Evolutionary conservation across 2,797 vertebrate species (phyloP), one percentile per base, ranked within the genome.

Genomic region (Jordanella pulchra): DNA sequence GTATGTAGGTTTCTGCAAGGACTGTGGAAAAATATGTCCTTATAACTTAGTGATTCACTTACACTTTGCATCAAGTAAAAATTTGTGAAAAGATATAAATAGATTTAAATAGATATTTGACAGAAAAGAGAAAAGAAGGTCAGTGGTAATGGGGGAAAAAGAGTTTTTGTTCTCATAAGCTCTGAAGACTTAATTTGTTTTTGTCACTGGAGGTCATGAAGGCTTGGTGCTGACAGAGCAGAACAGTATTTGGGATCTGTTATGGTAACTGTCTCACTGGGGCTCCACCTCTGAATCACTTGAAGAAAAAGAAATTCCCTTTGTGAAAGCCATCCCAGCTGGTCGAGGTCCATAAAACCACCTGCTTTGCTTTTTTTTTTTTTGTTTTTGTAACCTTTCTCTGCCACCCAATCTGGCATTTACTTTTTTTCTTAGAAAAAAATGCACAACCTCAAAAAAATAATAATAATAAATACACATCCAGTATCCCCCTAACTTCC

Each of bases 121-220:
- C 17, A 53, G 4, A 21, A 48, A 61, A 55, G 75, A 72, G 45
- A 27, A 30, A n/a, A 48, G 44, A 73, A 72, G 65, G 53, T 50
- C 28, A 55, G 18, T 13, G 42, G 66, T 71, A 68, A 30, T 18
- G 66, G 65, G 68, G 65, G 25, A 71, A 58, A 81, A 78, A 82
- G 75, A 55, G 65, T 69, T 18, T 54, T 65, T 23, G 51, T 48
- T 78, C 28, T 71, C 72, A 84, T 76, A 75, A 81, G 87, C 84
- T 89, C 85, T 81, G 89, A 89, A 78, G 39, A 77, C 82, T 84
- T 82, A 86, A 92, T 91, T 61, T 89, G 84, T 86, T 86, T 88
- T 86, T 87, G 90, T 90, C 80, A 76, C 67, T 60, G 84, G 73
- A 81, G 82, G 76, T 87, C 84, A 84, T 72, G 86, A 67, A 75